Conservation (phyloP, 2,113 vertebrate species). For the Conger conger region DNA sequence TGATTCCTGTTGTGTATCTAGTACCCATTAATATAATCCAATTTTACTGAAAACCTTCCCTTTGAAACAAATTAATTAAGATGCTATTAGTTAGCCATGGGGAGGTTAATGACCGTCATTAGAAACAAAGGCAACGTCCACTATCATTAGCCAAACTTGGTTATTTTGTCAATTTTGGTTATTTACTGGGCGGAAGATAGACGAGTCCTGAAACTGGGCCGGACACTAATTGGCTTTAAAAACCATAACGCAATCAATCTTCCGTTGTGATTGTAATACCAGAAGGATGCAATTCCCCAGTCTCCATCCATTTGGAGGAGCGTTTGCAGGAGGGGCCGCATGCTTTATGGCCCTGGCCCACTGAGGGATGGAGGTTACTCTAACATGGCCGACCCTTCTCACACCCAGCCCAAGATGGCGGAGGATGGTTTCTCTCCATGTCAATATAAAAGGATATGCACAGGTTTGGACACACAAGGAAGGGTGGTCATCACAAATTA, state of each 20-base stretch:
- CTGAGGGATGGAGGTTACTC: neutral
- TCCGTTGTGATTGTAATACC: conserved; percentile 79
- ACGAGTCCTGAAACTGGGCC: conserved; percentile 85
- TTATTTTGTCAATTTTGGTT: conserved; percentile 98
- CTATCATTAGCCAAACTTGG: conserved; percentile 94
- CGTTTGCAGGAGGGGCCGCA: conserved; percentile 67
- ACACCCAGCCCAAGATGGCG: neutral
- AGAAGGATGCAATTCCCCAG: conserved; percentile 79
- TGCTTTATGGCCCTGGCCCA: neutral
- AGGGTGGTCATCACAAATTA: neutral
- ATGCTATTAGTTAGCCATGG: conserved; percentile 83
- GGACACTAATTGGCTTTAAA: conserved; percentile 98
- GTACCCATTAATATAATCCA: conserved; percentile 71
- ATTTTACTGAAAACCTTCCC: conserved; percentile 73
- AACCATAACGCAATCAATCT: conserved; percentile 98
- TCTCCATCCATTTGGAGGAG: conserved; percentile 77
- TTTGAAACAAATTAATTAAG: conserved; percentile 78
- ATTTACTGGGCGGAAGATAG: conserved; percentile 93
- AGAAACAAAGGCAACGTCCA: conserved; percentile 89
- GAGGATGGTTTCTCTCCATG: too few relatives aligned
- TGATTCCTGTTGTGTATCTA: conserved; percentile 53
- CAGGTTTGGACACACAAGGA: neutral
- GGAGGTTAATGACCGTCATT: conserved; percentile 87
- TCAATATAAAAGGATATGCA: neutral
- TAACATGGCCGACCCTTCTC: neutral